Base-by-base conservation (phyloP, 2,113 vertebrate species). In the Osmerus eperlanus region DNA sequence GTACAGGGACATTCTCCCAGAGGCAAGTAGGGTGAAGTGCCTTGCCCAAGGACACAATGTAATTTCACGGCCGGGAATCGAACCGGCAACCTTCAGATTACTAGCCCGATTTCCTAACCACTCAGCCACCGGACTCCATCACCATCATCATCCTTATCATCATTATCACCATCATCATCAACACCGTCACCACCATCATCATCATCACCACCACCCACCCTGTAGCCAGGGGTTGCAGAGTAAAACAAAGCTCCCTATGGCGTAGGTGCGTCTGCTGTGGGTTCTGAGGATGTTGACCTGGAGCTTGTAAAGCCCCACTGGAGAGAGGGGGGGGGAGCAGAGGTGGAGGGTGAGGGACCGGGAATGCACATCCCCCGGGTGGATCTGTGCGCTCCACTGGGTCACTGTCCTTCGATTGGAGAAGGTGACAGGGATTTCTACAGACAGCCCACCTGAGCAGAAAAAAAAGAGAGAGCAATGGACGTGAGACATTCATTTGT, bases 171-270 rank as follows among this genome's bases (percentile, higher is more conserved):
- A 62, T 62, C 23, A 62, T 62, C 60, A 62, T 29, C 60, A 23
- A 28, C 25, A 63, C 6, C 3, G 15, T 6, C 61, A 63, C 5
- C 12, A n/a, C n/a, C n/a, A 25, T 25, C 59, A 28, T 19, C 23
- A 28, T 8, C 23, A 62, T 16, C 59, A 61, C 12, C 25, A 62
- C 13, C 14, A 28, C 28, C 41, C 51, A 87, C 88, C 71, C 72
- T 78, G 76, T 12, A 82, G 68, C 88, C 88, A 91, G 19, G 88
- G 88, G 73, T 89, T 89, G 81, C 72, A 89, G 28, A 88, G 84
- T 65, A 90, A 66, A 58, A 85, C 80, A 76, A 90, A 88, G 0
- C 9, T 36, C 9, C 86, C 89, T 7, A 79, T 18, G 8, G 1
- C 0, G 18, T 76, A 87, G 52, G 16, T 82, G n/a, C 3, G 56